Base-by-base conservation (phyloP, 2,797 vertebrate genomes). In the Pipistrellus pygmaeus region DNA sequence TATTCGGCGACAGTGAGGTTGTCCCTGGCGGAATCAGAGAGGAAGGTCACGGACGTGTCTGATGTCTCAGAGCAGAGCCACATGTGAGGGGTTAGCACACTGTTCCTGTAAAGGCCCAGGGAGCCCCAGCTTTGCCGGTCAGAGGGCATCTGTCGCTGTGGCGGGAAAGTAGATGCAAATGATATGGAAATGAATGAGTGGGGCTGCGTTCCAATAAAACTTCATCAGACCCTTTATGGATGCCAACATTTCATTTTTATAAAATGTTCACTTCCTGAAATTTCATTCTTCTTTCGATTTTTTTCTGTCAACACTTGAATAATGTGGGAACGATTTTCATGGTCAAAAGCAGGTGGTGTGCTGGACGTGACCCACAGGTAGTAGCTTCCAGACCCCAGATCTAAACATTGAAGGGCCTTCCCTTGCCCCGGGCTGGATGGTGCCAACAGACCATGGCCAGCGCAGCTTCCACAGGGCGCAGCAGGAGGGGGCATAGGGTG, bases 171-270 rank as follows among this genome's bases (percentile, higher is more conserved):
- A 60, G 64, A 8, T 18, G 8, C 15, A 2, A 71, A 18, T 12
- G 9, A 30, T 20, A 3, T 2, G 51, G 13, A 46, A 75, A 38
- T 60, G 64, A 48, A 21, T 0, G 32, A 53, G 20, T 0, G 0
- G 30, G 32, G 51, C 75, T 72, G 21, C 46, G 11, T 32, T 75
- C 69, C 66, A 62, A 17, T 32, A 64, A 15, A 32, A 46, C n/a
- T 57, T 92, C 85, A 6, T 6, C 14, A 1, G 72, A 66, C 8
- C 32, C 25, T 51, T 41, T 68, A 62, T 46, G 6, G 57, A 57
- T 23, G 66, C 71, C 15, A 25, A 35, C 21, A 46, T 85, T 85
- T 38, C 77, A 91, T 93, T 80, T 91, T 91, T 30, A 15, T 66
- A 1, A 66, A 60, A 71, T 95, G 62, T 85, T 85, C 72, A 41